Evolutionary conservation across 2,113 vertebrate genomes (phyloP).

Genomic region (Hippocampus guttulatus): DNA sequence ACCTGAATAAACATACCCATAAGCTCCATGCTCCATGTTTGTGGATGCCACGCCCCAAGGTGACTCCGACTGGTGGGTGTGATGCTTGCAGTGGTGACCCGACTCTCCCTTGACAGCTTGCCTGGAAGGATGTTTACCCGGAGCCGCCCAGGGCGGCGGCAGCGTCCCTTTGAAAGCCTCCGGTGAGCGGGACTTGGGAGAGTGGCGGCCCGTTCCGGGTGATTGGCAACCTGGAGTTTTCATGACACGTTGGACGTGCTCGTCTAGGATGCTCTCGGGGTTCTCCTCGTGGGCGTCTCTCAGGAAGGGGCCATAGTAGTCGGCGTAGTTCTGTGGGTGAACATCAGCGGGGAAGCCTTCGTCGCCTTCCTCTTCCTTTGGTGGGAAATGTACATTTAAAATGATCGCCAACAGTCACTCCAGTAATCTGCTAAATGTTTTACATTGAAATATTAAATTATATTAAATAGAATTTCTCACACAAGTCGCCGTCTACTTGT

Average conservation of each 20-base stretch:
- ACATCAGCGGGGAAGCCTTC: conserved; percentile 79
- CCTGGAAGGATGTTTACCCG: conserved; percentile 77
- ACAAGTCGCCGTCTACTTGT: too few species aligned
- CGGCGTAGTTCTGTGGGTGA: conserved; percentile 77
- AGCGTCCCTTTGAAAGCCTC: conserved; percentile 74
- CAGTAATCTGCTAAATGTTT: too few species aligned
- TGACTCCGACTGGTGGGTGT: conserved; percentile 82
- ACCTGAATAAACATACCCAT: conserved; percentile 62
- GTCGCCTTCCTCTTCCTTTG: conserved; percentile 91
- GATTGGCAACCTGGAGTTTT: conserved; percentile 93
- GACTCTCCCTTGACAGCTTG: conserved; percentile 75
- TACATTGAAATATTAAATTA: too few species aligned
- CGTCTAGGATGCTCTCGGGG: conserved; percentile 93
- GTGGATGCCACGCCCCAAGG: conserved; percentile 66
- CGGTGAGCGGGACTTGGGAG: conserved; percentile 84
- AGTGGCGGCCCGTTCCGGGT: conserved; percentile 82
- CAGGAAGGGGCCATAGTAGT: conserved; percentile 69
- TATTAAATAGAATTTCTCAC: too few species aligned
- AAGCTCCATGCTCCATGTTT: conserved; percentile 68
- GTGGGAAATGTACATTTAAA: background rate
- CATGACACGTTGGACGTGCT: conserved; percentile 95
- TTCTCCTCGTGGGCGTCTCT: conserved; percentile 91
- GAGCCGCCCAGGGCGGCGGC: conserved; percentile 58
- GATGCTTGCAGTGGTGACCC: conserved; percentile 82
- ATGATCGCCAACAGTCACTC: too few species aligned